A percentile compares a stretch with the other conserved stretches of the same genome.
Evolutionary conservation across 1,140 invertebrate species (phyloP).

Genomic region (Oscheius sp.): DNA sequence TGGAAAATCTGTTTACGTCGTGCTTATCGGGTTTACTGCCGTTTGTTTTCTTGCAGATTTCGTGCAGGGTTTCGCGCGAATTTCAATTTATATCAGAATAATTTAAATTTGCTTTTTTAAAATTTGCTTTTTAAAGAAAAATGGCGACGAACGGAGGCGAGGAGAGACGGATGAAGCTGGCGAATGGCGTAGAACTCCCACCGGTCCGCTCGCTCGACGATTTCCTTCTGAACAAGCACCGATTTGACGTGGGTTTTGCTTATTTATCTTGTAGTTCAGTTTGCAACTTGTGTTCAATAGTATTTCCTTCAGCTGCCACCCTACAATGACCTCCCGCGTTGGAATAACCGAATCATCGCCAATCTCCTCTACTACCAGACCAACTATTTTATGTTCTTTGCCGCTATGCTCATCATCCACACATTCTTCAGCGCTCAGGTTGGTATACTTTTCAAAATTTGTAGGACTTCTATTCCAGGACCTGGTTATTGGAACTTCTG

Average conservation of each 20-base stretch:
- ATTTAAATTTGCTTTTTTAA: too few species aligned
- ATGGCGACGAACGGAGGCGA: not conserved
- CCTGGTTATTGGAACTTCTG: conserved; percentile 8
- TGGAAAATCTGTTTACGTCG: too few species aligned
- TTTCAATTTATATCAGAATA: too few species aligned
- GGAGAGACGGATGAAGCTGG: conserved; percentile 3
- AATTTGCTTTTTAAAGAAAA: too few species aligned
- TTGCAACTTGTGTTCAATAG: not conserved
- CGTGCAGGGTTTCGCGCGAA: too few species aligned
- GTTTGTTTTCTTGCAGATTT: too few species aligned
- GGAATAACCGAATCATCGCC: conserved; percentile 37
- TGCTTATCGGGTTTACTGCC: too few species aligned
- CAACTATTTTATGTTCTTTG: conserved; percentile 26
- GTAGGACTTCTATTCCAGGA: not conserved
- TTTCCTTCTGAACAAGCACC: conserved; percentile 18
- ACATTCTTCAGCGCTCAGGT: conserved; percentile 21
- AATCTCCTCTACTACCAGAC: conserved; percentile 38
- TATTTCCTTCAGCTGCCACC: conserved; percentile 22
- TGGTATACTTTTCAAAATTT: not conserved
- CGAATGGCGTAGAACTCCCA: conserved; percentile 29
- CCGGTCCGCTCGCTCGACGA: conserved; percentile 28
- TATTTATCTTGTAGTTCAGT: not conserved
- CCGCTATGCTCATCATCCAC: conserved; percentile 2
- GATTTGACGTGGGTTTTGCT: conserved; percentile 24
- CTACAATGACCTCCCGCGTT: conserved; percentile 21